These are phyloP conservation scores for Cyprinodon variegatus DNA, from an alignment of 2,113 vertebrate genomes.

Conservation along the genomic window DNA sequence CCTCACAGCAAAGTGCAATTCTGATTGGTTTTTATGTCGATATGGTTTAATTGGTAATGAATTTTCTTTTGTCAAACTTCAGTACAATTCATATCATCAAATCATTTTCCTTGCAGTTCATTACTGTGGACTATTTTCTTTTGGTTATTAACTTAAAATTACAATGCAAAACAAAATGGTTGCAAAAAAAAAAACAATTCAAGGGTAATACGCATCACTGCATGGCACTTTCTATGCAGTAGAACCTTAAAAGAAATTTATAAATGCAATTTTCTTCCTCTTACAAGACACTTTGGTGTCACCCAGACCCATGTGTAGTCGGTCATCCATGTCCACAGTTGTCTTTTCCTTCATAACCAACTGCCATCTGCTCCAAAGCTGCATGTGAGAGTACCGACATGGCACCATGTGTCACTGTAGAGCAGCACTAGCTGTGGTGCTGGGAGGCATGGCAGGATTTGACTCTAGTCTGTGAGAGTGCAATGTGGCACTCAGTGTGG, in stretches of 20 bases:
- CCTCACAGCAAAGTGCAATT: too few relatives aligned
- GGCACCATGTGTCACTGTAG: constrained; percentile 57
- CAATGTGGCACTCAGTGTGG: constrained; percentile 40
- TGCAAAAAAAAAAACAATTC: background rate
- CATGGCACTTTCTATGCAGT: constrained; percentile 1
- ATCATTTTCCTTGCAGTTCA: too few relatives aligned
- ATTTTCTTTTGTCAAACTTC: too few relatives aligned
- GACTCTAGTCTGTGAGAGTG: constrained; percentile 24
- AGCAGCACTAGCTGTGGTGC: constrained; percentile 26
- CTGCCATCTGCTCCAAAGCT: constrained; percentile 72
- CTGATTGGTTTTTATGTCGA: too few relatives aligned
- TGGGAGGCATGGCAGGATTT: constrained; percentile 11
- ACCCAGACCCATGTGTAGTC: constrained; percentile 40
- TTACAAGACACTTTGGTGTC: constrained; percentile 35
- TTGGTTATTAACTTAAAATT: background rate
- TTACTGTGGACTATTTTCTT: too few relatives aligned
- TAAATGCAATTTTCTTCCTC: constrained; percentile 7
- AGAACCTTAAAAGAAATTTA: background rate
- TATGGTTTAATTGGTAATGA: too few relatives aligned
- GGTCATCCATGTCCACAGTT: constrained; percentile 59
- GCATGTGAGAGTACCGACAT: constrained; percentile 52
- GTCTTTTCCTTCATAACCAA: constrained; percentile 53
- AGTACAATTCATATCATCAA: too few relatives aligned
- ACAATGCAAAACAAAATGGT: background rate
- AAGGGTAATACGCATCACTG: background rate